These are phyloP conservation scores for Colius striatus DNA, from an alignment of 2,113 vertebrate genomes.

Conservation along the genomic window DNA sequence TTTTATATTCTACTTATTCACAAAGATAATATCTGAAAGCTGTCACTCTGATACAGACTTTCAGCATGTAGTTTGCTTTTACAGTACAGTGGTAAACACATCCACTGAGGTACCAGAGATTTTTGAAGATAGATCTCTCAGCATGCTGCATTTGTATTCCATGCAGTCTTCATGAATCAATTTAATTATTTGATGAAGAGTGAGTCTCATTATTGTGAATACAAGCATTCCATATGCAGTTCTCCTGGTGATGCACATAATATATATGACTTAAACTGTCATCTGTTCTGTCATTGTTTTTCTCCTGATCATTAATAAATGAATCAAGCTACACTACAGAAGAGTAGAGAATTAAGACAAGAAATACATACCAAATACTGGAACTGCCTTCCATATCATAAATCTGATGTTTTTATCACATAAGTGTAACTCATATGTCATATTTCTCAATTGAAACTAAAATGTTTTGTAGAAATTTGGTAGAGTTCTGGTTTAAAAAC, in stretches of 20 bases:
- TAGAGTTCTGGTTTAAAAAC: background rate
- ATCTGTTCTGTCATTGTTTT: background rate
- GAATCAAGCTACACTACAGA: background rate
- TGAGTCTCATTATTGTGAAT: background rate
- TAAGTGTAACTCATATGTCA: background rate
- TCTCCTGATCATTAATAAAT: background rate
- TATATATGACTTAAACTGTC: background rate
- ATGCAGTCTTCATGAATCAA: background rate
- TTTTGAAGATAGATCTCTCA: background rate
- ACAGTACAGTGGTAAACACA: background rate
- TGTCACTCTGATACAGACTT: background rate
- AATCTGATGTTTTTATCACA: background rate
- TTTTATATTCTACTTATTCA: conserved; percentile 6
- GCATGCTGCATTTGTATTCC: background rate
- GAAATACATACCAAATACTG: background rate
- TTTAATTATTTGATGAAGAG: background rate
- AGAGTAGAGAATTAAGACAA: background rate
- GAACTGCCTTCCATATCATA: background rate
- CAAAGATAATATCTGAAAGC: background rate
- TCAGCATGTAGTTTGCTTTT: background rate
- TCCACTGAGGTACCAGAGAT: background rate
- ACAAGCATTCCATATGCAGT: background rate
- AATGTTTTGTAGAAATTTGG: background rate
- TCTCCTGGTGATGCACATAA: background rate
- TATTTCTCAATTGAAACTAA: background rate